Percentiles rank a stretch among this genome's conserved stretches.
Conservation (phyloP, 2,113 vertebrate genomes). For the Cinclus mexicanus region DNA sequence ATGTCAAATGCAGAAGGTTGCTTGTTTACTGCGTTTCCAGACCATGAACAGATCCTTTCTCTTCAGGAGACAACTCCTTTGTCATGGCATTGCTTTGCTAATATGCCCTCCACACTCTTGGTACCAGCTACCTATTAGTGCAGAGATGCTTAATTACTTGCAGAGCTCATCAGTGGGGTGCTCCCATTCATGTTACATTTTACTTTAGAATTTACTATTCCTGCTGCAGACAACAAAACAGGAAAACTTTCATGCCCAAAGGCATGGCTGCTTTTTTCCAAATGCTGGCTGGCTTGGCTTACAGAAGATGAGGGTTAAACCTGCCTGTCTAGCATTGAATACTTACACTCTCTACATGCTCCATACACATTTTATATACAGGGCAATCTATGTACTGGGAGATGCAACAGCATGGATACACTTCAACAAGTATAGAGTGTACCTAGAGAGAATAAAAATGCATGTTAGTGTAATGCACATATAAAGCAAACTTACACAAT, state of each 20-base stretch:
- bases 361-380: not conserved
- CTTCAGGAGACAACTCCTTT: not conserved
- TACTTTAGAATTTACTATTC: not conserved
- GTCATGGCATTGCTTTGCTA: not conserved
- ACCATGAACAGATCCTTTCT: not conserved
- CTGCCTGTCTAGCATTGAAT: not conserved
- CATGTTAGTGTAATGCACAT: fast-evolving
- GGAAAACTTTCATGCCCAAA: not conserved
- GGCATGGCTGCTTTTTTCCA: not conserved
- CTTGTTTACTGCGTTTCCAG: not conserved
- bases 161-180: not conserved
- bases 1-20: not conserved
- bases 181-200: not conserved
- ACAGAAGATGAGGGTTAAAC: not conserved
- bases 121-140: not conserved
- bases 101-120: fast-evolving
- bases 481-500: not conserved
- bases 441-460: not conserved
- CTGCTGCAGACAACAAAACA: not conserved
- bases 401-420: not conserved
- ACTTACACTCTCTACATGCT: not conserved
- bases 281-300: not conserved
- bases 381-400: not conserved
- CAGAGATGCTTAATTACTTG: not conserved
- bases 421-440: not conserved